A percentile compares a stretch with the other conserved stretches of the same genome.
Evolutionary conservation across 2,888 invertebrate genomes (phyloP).

Genomic region (Drosophila longiperda): DNA sequence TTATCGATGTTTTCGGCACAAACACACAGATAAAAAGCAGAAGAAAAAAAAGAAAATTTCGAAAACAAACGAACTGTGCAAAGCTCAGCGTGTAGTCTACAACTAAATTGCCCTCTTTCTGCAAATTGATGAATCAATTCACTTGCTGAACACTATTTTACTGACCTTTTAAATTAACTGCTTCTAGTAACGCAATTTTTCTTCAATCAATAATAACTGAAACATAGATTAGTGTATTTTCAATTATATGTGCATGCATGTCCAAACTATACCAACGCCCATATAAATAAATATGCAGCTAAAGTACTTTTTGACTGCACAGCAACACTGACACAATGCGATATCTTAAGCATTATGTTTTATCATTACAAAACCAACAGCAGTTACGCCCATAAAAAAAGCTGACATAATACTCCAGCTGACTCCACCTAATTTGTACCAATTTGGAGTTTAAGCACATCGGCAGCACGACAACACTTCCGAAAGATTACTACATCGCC

Average conservation of each 20-base stretch:
- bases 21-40: conserved; percentile 19
- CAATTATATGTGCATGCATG: not conserved
- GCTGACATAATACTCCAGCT: not conserved
- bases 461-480: conserved; percentile 64
- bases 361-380: conserved; percentile 6
- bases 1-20: conserved; percentile 56
- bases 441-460: conserved; percentile 21
- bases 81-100: conserved; percentile 14
- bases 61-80: conserved; percentile 33
- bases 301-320: not conserved
- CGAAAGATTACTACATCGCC: conserved; percentile 60
- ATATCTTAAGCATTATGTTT: not conserved
- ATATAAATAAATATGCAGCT: not conserved
- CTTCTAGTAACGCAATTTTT: conserved; percentile 7
- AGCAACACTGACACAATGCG: not conserved
- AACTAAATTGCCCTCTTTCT: not conserved
- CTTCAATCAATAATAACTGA: conserved; percentile 28
- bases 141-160: conserved; percentile 27
- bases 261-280: not conserved
- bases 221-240: not conserved
- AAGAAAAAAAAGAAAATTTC: conserved; percentile 26
- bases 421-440: conserved; percentile 40
- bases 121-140: conserved; percentile 63
- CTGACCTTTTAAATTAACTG: conserved; percentile 63
- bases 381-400: conserved; percentile 6